These are phyloP conservation scores for Sebastes taczanowskii DNA, from an alignment of 2,797 vertebrate genomes.

Conservation along the genomic window DNA sequence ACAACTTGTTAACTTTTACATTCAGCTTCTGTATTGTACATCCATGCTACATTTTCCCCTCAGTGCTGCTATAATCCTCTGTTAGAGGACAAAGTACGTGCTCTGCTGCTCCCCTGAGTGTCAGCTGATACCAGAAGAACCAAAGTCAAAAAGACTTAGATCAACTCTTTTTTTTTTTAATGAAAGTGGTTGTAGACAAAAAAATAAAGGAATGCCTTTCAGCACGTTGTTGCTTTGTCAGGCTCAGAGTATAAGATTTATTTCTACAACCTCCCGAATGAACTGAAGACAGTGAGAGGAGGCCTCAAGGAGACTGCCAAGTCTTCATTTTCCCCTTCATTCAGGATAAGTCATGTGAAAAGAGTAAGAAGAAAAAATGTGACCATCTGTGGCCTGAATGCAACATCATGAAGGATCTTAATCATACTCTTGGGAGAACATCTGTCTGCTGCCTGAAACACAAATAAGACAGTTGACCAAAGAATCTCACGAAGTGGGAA, in stretches of 20 bases:
- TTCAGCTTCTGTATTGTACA: neutral
- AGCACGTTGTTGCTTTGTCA: neutral
- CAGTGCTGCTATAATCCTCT: neutral
- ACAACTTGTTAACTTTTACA: neutral
- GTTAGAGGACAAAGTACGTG: neutral
- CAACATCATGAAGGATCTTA: neutral
- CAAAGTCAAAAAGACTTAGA: conserved; percentile 4
- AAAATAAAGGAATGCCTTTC: neutral
- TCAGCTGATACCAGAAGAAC: neutral
- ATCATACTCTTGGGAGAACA: neutral
- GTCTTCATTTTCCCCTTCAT: neutral
- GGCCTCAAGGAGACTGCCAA: neutral
- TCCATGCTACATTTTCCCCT: neutral
- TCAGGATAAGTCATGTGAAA: neutral
- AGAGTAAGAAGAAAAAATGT: neutral
- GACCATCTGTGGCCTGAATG: neutral
- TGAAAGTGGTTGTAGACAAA: neutral
- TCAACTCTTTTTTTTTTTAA: neutral
- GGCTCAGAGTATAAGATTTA: neutral
- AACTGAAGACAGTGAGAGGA: neutral
- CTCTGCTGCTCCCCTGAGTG: neutral
- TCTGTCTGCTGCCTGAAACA: neutral
- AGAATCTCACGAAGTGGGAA: neutral
- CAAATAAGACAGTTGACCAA: neutral
- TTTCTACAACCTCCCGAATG: neutral